Evolutionary conservation across 2,888 invertebrate genomes (phyloP), one percentile per base, ranked within the genome.

Genomic region (Branchellion lobata): DNA sequence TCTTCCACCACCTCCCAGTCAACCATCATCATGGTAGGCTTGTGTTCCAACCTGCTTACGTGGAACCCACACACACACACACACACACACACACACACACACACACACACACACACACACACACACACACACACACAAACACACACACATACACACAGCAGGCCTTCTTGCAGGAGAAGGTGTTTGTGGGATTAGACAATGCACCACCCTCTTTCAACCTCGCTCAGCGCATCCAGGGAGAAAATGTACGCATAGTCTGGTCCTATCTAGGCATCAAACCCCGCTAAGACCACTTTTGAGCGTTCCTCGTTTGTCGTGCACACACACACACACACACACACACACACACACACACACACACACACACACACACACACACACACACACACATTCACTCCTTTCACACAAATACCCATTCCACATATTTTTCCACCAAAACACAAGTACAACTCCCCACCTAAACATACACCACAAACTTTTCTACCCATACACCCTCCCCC

Each of bases 151-250:
- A 34, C 80, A 77, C 69, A 57, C 31, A 78, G 33, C 31, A 78
- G 33, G 33, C 81, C 18, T 72, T 80, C 75, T 82, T 88, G 34
- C 87, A 91, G 86, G 93, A 93, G 87, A 93, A 93, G 88, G 90
- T 93, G 83, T 91, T 91, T 84, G 90, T 93, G 84, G 93, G 93
- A 61, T 89, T 93, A 83, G 93, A 93, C 84, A 91, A 92, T 89
- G 91, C 92, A 77, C 92, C 93, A 36, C 91, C 91, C 82, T 90
- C 91, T 82, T 93, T 93, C 87, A 92, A 93, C 86, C 90, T 93
- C 83, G 91, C 92, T 85, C 91, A 91, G 82, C 91, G 92, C 85
- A 90, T 93, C 83, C 89, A 92, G 82, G 93, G 93, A 72, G 87
- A 87, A 68, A 85, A 84, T 27, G 29, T 65, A 65, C 65, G 21